Conservation (phyloP, 2,797 vertebrate genomes). For the Bufotes viridis region DNA sequence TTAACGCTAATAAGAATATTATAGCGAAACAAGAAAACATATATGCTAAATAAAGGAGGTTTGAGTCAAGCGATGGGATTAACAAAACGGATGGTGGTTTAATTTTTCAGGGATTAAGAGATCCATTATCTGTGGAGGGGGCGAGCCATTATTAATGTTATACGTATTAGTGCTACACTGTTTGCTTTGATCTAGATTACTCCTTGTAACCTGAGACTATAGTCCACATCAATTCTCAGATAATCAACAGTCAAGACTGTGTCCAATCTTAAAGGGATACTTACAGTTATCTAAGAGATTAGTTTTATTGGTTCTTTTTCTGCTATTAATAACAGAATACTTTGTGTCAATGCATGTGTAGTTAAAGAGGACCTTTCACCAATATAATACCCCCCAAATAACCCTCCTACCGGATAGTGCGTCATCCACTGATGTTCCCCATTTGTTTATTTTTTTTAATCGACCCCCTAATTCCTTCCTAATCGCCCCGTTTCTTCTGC, state of each 20-base stretch:
- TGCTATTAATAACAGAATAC: not conserved
- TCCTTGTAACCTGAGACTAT: not conserved
- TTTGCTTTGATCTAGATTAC: not conserved
- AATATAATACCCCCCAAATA: no score
- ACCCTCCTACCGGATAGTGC: no score
- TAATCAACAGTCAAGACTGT: not conserved
- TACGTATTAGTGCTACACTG: not conserved
- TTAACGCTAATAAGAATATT: not conserved
- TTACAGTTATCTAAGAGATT: not conserved
- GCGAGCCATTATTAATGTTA: not conserved
- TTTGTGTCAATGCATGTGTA: not conserved
- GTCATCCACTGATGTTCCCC: no score
- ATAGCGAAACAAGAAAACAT: not conserved
- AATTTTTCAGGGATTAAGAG: slow-evolving; percentile 6
- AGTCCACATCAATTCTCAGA: not conserved
- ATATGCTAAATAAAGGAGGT: not conserved
- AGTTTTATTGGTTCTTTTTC: not conserved
- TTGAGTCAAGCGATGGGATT: not conserved
- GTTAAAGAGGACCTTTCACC: no score
- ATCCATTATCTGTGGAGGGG: not conserved
- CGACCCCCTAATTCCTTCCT: no score
- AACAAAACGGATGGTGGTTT: not conserved
- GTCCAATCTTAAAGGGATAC: not conserved
- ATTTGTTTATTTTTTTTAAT: no score
- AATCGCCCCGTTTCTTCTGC: no score